Evolutionary conservation across 64 coral and sea anemone species (phyloP).

Genomic region (Trachythela sp.): DNA sequence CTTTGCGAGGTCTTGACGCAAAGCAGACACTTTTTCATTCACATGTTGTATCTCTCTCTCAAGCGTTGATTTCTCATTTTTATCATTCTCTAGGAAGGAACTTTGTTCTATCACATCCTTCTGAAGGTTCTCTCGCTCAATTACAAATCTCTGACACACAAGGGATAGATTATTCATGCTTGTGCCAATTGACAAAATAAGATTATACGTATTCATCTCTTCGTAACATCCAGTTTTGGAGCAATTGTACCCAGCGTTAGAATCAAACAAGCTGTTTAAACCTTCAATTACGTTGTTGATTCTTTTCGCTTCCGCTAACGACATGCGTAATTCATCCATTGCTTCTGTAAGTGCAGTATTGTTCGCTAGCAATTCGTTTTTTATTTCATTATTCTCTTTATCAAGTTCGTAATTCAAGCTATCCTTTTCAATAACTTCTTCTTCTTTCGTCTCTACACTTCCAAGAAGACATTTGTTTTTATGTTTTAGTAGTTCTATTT

Average conservation of each 20-base stretch:
- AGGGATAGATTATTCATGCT: neutral
- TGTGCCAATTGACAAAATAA: neutral
- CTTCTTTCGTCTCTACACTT: neutral
- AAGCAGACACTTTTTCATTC: neutral
- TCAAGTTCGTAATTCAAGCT: neutral
- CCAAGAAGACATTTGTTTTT: neutral
- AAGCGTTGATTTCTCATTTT: neutral
- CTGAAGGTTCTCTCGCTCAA: neutral
- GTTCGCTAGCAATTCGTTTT: neutral
- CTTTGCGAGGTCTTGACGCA: neutral
- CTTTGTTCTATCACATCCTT: neutral
- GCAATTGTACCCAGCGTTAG: neutral
- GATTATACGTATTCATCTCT: neutral
- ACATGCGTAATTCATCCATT: neutral
- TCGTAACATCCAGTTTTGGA: neutral
- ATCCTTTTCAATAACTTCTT: neutral
- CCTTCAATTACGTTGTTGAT: neutral
- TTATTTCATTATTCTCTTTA: neutral
- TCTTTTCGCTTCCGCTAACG: neutral
- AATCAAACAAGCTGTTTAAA: neutral
- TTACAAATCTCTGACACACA: neutral
- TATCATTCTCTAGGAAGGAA: neutral
- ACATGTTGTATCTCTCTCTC: neutral
- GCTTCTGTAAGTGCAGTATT: neutral
- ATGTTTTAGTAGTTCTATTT: neutral